A percentile compares a stretch with the other conserved stretches of the same genome.
phyloP scores from a whole-genome alignment of 1,140 invertebrate genomes.

The Drosophila burlai region DNA sequence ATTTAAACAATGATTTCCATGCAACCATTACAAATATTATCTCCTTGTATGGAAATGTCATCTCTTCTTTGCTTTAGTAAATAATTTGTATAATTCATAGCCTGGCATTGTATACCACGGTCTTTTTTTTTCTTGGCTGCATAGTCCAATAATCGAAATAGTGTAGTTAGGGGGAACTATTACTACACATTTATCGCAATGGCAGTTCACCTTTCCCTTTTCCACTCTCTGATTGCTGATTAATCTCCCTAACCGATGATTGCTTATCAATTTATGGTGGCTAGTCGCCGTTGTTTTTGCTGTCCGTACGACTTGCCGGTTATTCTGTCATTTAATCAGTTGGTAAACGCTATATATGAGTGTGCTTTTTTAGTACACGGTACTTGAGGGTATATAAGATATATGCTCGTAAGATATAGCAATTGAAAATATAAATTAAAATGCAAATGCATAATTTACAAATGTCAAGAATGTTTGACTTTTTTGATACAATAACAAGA shows the following conservation, averaged over 20 bases:
- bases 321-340: slow-evolving; percentile 68
- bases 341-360: slow-evolving; percentile 44
- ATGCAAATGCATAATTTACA: too few relatives aligned
- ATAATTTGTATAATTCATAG: too few relatives aligned
- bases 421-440: not conserved
- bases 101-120: too few relatives aligned
- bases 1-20: not conserved
- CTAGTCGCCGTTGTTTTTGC: slow-evolving; percentile 40
- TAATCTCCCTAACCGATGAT: slow-evolving; percentile 66
- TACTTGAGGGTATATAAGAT: not conserved
- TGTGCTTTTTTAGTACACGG: slow-evolving; percentile 1
- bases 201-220: slow-evolving; percentile 3
- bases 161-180: slow-evolving; percentile 24
- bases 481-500: too few relatives aligned
- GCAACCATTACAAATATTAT: not conserved
- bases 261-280: slow-evolving; percentile 72
- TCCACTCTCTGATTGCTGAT: slow-evolving; percentile 17
- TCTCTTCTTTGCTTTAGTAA: not conserved
- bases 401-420: not conserved
- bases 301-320: slow-evolving; percentile 35
- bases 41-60: too few relatives aligned
- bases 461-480: too few relatives aligned
- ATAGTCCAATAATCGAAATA: slow-evolving; percentile 28
- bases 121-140: not conserved
- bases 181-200: slow-evolving; percentile 62